Evolutionary conservation across 1,140 invertebrate genomes (phyloP), one percentile per base, ranked within the genome.

Genomic region (Octopus sinensis): DNA sequence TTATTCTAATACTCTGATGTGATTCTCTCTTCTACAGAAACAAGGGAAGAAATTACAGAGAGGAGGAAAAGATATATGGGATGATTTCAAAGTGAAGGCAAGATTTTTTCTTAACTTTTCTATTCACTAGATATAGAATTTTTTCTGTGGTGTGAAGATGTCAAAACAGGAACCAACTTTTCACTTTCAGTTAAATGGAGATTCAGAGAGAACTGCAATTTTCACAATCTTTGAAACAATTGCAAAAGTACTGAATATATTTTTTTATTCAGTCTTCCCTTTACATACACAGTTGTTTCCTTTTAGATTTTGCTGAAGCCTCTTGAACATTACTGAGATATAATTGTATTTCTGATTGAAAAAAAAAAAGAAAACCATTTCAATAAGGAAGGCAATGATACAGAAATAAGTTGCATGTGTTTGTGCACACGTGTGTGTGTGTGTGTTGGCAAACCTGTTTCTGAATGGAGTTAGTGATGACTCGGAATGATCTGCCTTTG

Each of bases 51-150:
- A 87, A 80, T 75, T 89, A 13, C 86, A 86, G 75, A 87, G 82
- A 77, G 87, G 86, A 73, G 84, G 87, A 4, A 89, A 88, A 81
- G 87, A 89, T 76, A 84, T 86, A 17, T 89, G 86, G 85, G 81
- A 84, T n/a, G 88, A 87, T 73, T 85, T 89, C 62, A 88, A 86
- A 82, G 84, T 86, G 13, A 90, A 86, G 87, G 89, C 89, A 82
- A 82, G 80, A 9, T 6, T 73, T 17, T 12, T 12, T 62, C 1
- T 62, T 62, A 12, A 62, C 17, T 62, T 62, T 62, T 2, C 17
- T 17, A 62, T 12, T 12, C 56, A 62, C 17, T 62, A 43, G 30
- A 43, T 43, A 43, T 43, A 43, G 30, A 43, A 43, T 43, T 43
- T 3, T 43, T 43, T 43, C 30, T 43, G 30, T 43, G 30, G 30